Evolutionary conservation across 2,797 vertebrate species (phyloP).

Genomic region (Pogonophryne albipinna): DNA sequence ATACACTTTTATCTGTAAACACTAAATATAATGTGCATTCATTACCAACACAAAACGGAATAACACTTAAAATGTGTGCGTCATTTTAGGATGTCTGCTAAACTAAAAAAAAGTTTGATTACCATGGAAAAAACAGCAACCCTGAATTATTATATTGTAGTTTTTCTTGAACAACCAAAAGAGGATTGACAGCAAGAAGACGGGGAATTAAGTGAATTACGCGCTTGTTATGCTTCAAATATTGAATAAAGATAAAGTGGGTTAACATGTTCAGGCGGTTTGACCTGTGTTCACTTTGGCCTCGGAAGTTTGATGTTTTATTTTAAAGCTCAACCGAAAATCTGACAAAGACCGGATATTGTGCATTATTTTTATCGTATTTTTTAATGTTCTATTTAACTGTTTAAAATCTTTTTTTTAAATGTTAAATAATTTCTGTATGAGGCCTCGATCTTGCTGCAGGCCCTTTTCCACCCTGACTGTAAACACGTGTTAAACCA

Average conservation of each 20-base stretch:
- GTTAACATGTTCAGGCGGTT: neutral
- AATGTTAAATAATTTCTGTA: neutral
- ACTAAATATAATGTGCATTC: neutral
- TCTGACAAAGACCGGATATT: neutral
- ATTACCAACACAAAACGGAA: neutral
- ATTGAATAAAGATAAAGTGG: neutral
- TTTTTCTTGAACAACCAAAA: neutral
- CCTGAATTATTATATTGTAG: neutral
- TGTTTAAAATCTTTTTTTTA: neutral
- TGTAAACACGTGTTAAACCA: conserved; percentile 11
- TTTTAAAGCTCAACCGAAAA: conserved; percentile 12
- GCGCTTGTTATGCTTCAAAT: neutral
- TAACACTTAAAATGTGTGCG: neutral
- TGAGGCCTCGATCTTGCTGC: conserved; percentile 39
- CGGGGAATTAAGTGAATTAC: too few species aligned
- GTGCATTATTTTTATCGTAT: neutral
- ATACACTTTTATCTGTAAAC: neutral
- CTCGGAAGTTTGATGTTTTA: conserved; percentile 9
- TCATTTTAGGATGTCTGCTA: neutral
- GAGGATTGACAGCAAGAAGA: neutral
- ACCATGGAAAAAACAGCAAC: neutral
- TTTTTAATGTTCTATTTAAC: neutral
- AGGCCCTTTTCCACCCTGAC: conserved; percentile 33
- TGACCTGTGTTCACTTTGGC: conserved; percentile 14
- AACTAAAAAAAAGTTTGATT: conserved; percentile 12